Evolutionary conservation across 1,140 invertebrate species (phyloP).

Genomic region (Diploscapter pachys): DNA sequence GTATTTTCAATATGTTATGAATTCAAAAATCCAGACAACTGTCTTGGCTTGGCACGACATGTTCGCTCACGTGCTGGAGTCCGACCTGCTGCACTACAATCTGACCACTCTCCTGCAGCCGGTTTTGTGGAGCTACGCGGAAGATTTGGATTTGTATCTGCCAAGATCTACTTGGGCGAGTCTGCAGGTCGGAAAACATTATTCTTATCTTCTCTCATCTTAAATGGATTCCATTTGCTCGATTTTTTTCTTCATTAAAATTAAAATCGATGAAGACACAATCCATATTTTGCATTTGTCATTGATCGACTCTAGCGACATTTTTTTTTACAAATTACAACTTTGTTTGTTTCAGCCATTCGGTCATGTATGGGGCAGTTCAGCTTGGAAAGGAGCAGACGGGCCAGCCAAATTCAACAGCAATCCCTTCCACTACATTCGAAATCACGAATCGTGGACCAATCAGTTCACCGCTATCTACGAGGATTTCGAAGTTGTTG

Average conservation of each 20-base stretch:
- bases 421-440: slow-evolving; percentile 55
- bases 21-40: slow-evolving; percentile 32
- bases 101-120: slow-evolving; percentile 48
- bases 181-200: slow-evolving; percentile 31
- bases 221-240: too few relatives aligned
- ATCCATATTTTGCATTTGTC: neutral
- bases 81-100: slow-evolving; percentile 30
- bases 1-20: too few relatives aligned
- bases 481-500: slow-evolving; percentile 48
- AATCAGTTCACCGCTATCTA: slow-evolving; percentile 49
- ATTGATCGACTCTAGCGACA: neutral
- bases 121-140: slow-evolving; percentile 56
- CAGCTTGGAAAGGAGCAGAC: slow-evolving; percentile 75
- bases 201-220: too few relatives aligned
- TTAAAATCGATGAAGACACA: too few relatives aligned
- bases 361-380: slow-evolving; percentile 82
- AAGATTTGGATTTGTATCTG: slow-evolving; percentile 55
- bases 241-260: too few relatives aligned
- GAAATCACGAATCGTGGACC: slow-evolving; percentile 55
- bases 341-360: slow-evolving; percentile 67
- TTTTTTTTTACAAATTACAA: neutral
- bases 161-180: slow-evolving; percentile 51
- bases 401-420: slow-evolving; percentile 48
- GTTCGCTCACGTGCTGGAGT: slow-evolving; percentile 37
- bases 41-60: slow-evolving; percentile 58